Conservation (phyloP, 1,140 invertebrate genomes). For the Atta colombica region DNA sequence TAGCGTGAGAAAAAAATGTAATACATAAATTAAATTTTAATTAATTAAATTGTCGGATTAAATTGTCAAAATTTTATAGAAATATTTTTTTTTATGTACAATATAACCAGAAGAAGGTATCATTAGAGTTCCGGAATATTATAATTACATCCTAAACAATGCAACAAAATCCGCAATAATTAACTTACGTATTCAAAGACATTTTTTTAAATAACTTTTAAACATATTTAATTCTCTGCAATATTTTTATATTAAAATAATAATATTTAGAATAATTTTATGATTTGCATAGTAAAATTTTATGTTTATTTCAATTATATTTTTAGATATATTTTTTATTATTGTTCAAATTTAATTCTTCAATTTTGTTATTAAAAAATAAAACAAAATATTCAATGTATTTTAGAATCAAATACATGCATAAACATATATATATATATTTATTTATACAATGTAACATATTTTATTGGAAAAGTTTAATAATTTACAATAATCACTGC, state of each 20-base stretch:
- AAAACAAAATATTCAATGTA: not conserved
- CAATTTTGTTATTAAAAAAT: not conserved
- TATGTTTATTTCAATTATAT: no score
- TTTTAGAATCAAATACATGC: not conserved
- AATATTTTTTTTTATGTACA: constrained; percentile 5
- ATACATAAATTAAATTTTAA: not conserved
- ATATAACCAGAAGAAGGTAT: not conserved
- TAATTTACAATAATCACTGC: constrained; percentile 22
- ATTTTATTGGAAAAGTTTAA: not conserved
- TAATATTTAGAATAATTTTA: not conserved
- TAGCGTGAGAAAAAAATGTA: constrained; percentile 10
- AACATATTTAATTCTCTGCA: not conserved
- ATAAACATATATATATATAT: not conserved
- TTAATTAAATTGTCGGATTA: not conserved
- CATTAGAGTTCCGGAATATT: not conserved
- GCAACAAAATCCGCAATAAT: not conserved
- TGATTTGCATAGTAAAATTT: no score
- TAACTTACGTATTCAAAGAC: not conserved
- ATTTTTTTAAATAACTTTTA: not conserved
- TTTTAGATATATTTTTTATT: no score
- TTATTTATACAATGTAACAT: not conserved
- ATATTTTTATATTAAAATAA: not conserved
- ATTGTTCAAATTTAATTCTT: no score
- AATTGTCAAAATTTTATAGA: constrained; percentile 25
- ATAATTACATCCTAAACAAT: constrained; percentile 1